These are phyloP conservation scores for Mamestra configurata DNA, from an alignment of 1,140 invertebrate genomes.

Conservation along the genomic window DNA sequence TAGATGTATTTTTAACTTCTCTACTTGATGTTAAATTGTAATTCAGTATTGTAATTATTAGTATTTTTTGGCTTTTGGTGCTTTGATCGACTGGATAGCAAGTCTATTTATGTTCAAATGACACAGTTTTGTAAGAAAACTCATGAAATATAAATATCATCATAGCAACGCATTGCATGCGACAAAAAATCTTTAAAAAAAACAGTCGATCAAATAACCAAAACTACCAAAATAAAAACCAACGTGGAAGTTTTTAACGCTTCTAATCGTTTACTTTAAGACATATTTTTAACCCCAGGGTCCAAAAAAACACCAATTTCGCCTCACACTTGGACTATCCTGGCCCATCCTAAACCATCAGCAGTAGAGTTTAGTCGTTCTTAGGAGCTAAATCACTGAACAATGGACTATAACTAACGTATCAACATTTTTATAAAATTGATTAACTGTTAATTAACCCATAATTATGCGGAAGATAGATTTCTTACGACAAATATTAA, in stretches of 20 bases:
- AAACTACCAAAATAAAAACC: neutral
- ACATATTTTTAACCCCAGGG: constrained; percentile 76
- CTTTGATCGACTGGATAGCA: neutral
- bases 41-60: constrained; percentile 56
- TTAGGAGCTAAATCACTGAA: constrained; percentile 13
- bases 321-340: constrained; percentile 81
- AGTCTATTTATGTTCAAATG: neutral
- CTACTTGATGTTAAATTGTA: constrained; percentile 63
- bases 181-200: neutral
- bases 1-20: constrained; percentile 67
- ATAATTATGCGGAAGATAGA: neutral
- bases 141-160: too few relatives aligned
- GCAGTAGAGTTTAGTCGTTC: constrained; percentile 65
- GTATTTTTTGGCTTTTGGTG: constrained; percentile 18
- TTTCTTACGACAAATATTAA: neutral
- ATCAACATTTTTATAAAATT: constrained; percentile 11
- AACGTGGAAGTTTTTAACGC: constrained; percentile 46
- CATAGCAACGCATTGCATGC: too few relatives aligned
- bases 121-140: too few relatives aligned
- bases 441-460: neutral
- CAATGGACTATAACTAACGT: neutral
- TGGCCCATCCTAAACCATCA: constrained; percentile 77
- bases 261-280: constrained; percentile 55
- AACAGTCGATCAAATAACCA: neutral
- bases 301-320: constrained; percentile 86